Evolutionary conservation across 2,113 vertebrate genomes (phyloP).

Genomic region (Eptatretus burgeri): DNA sequence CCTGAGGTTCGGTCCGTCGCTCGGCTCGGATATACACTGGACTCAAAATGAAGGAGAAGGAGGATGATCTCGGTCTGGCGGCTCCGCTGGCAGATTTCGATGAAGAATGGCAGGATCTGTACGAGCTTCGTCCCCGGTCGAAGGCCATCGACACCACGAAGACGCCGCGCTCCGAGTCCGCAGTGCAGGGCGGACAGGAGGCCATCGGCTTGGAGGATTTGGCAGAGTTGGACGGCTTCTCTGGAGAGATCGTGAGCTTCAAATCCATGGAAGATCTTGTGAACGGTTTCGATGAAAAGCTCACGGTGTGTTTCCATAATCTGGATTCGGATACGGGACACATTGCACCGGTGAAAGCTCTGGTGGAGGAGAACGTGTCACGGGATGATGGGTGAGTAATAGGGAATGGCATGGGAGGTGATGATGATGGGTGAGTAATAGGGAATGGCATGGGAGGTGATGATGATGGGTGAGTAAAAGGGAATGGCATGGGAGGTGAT

Average conservation of each 20-base stretch:
- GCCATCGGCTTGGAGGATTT: conserved; percentile 16
- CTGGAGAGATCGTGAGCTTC: conserved; percentile 28
- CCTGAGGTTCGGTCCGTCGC: neutral
- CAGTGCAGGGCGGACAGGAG: conserved; percentile 13
- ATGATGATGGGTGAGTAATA: too few relatives aligned
- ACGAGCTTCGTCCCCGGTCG: conserved; percentile 41
- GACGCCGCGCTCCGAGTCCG: conserved; percentile 7
- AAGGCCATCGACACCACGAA: conserved; percentile 12
- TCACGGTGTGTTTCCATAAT: conserved; percentile 50
- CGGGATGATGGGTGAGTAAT: conserved; percentile 67
- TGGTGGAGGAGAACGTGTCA: conserved; percentile 43
- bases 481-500: neutral
- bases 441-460: too few relatives aligned
- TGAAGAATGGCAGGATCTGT: conserved; percentile 90
- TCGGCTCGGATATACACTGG: neutral
- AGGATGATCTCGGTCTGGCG: conserved; percentile 25
- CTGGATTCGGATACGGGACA: conserved; percentile 24
- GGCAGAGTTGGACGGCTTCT: conserved; percentile 26
- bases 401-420: too few relatives aligned
- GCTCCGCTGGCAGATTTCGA: conserved; percentile 47
- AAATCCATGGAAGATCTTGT: conserved; percentile 33
- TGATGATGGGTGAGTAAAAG: too few relatives aligned
- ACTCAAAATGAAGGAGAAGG: neutral
- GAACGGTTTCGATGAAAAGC: conserved; percentile 43
- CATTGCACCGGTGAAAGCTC: conserved; percentile 33